Conservation (phyloP, 2,797 vertebrate genomes). For the Geotrypetes seraphini region DNA sequence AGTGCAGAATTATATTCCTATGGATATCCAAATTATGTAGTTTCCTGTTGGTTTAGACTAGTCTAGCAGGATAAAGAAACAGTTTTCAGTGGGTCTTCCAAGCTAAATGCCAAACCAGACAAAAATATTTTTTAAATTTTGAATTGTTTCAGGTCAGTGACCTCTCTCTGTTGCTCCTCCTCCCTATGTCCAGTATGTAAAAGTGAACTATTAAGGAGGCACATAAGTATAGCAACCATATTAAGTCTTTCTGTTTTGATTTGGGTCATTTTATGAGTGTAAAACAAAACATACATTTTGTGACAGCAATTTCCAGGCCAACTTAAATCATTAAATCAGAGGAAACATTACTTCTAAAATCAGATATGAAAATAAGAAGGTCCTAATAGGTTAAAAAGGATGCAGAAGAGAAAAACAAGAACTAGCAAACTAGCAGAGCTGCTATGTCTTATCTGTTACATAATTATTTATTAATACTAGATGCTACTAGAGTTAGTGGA, state of each 20-base stretch:
- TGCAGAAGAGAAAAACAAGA: slow-evolving; percentile 57
- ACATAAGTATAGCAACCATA: slow-evolving; percentile 21
- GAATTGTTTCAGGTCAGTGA: too few species aligned
- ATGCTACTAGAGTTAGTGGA: slow-evolving; percentile 85
- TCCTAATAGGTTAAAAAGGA: slow-evolving; percentile 48
- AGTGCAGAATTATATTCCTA: too few species aligned
- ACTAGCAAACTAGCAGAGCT: slow-evolving; percentile 50
- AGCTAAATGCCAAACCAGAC: slow-evolving; percentile 9
- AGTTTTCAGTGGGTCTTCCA: slow-evolving; percentile 1
- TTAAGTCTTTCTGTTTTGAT: neutral
- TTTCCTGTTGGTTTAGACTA: too few species aligned
- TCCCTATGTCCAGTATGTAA: too few species aligned
- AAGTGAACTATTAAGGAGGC: too few species aligned
- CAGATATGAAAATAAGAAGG: slow-evolving; percentile 41
- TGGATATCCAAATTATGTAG: too few species aligned
- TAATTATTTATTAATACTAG: slow-evolving; percentile 73
- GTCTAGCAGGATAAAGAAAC: too few species aligned
- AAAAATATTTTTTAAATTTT: slow-evolving; percentile 12
- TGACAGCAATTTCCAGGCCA: slow-evolving; percentile 33
- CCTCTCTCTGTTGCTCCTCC: too few species aligned
- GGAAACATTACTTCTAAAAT: slow-evolving; percentile 42
- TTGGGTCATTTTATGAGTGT: too few species aligned
- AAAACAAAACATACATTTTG: slow-evolving; percentile 37
- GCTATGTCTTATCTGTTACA: slow-evolving; percentile 56
- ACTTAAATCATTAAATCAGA: slow-evolving; percentile 43